These are phyloP conservation scores for Entelurus aequoreus DNA, from an alignment of 2,113 vertebrate genomes.

Conservation along the genomic window DNA sequence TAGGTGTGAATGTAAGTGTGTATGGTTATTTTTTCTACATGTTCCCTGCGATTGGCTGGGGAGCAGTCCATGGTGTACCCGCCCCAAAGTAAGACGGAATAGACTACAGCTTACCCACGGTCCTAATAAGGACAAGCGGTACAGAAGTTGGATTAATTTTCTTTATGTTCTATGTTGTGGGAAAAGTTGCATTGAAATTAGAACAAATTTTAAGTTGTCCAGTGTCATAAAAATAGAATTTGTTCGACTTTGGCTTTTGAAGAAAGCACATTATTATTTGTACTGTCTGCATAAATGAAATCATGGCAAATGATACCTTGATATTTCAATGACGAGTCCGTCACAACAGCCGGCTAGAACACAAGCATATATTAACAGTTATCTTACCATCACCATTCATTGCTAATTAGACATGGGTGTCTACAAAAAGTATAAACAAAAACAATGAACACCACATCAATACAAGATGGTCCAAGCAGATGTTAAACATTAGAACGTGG, in stretches of 20 bases:
- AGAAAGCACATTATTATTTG: slow-evolving; percentile 4
- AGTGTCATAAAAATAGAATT: too few species aligned
- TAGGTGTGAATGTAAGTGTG: too few species aligned
- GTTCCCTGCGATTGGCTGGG: too few species aligned
- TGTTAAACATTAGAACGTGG: slow-evolving; percentile 48
- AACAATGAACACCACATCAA: slow-evolving; percentile 39
- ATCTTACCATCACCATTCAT: slow-evolving; percentile 19
- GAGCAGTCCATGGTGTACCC: too few species aligned
- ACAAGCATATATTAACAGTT: slow-evolving; percentile 38
- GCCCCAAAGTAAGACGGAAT: too few species aligned
- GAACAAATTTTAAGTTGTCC: not conserved
- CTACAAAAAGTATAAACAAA: slow-evolving; percentile 36
- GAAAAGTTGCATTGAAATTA: slow-evolving; percentile 11
- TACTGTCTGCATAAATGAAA: slow-evolving; percentile 3
- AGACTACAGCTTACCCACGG: too few species aligned
- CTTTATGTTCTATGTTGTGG: too few species aligned
- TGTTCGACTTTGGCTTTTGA: not conserved
- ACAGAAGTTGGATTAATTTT: too few species aligned
- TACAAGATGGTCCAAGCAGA: slow-evolving; percentile 44
- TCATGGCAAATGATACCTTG: slow-evolving; percentile 54
- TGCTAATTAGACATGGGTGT: slow-evolving; percentile 26
- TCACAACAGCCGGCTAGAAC: slow-evolving; percentile 62
- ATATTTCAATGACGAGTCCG: slow-evolving; percentile 52
- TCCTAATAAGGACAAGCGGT: too few species aligned
- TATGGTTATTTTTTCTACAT: too few species aligned